phyloP scores from a whole-genome alignment of 1,140 invertebrate genomes.

The Drosophila sucinea region DNA sequence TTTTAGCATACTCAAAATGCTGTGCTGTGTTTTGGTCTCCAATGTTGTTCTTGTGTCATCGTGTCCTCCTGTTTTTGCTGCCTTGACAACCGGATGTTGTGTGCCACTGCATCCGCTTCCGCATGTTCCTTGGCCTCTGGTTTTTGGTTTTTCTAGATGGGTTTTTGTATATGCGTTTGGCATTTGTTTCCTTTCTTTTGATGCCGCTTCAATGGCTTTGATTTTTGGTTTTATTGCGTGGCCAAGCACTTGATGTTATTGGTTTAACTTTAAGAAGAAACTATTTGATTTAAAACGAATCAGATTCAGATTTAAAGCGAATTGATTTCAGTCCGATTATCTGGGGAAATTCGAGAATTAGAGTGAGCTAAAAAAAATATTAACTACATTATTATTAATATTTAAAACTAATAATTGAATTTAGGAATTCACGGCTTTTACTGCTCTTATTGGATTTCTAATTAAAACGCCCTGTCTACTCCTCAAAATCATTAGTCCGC shows the following conservation, averaged over 20 bases:
- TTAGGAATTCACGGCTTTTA: too few relatives aligned
- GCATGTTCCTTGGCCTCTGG: conserved; percentile 27
- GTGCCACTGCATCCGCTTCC: conserved; percentile 69
- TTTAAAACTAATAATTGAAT: too few relatives aligned
- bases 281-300: too few relatives aligned
- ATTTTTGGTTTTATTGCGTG: conserved; percentile 41
- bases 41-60: conserved; percentile 35
- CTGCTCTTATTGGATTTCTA: neutral
- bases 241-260: conserved; percentile 53
- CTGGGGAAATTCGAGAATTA: too few relatives aligned
- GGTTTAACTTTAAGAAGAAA: conserved; percentile 31
- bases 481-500: neutral
- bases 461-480: neutral
- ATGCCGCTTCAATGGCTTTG: conserved; percentile 62
- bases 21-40: conserved; percentile 1
- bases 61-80: conserved; percentile 28
- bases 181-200: conserved; percentile 69
- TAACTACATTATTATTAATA: too few relatives aligned
- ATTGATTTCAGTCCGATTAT: too few relatives aligned
- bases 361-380: too few relatives aligned
- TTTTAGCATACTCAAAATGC: conserved; percentile 63
- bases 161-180: conserved; percentile 53
- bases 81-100: conserved; percentile 64
- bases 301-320: too few relatives aligned
- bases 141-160: conserved; percentile 3